A percentile compares a stretch with the other conserved stretches of the same genome.
These are phyloP conservation scores for Erpobdella octoculata DNA, from an alignment of 2,888 invertebrate genomes.

Conservation along the genomic window DNA sequence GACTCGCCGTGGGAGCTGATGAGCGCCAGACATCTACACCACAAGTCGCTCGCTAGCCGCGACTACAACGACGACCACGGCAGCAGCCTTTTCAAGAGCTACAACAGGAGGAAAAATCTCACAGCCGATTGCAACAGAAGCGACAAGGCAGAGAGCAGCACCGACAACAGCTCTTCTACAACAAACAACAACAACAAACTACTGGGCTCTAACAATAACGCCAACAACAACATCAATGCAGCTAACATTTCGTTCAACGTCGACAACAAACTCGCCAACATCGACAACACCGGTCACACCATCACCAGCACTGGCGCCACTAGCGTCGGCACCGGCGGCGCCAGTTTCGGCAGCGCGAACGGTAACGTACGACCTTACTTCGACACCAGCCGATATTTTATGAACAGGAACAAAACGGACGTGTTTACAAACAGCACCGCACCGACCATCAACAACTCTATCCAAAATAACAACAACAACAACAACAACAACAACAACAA, in stretches of 20 bases:
- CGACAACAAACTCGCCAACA: not conserved
- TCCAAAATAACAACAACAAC: not conserved
- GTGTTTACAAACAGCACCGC: not conserved
- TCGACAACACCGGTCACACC: not conserved
- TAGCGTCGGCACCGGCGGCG: not conserved
- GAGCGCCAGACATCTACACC: not conserved
- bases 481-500: constrained; percentile 4
- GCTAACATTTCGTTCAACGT: not conserved
- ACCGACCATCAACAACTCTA: not conserved
- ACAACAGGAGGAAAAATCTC: too few species aligned
- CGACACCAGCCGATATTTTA: not conserved
- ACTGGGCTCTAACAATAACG: not conserved
- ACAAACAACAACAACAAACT: too few species aligned
- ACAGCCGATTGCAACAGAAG: too few species aligned
- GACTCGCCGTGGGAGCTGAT: constrained; percentile 13
- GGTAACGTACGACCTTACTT: not conserved
- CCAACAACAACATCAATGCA: not conserved
- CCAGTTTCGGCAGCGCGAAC: not conserved
- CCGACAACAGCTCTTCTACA: not conserved
- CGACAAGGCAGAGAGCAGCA: not conserved
- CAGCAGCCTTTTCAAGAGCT: too few species aligned
- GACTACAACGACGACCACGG: not conserved
- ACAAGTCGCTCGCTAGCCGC: not conserved
- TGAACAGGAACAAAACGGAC: not conserved
- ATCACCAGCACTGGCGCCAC: not conserved